Evolutionary conservation across 2,113 vertebrate species (phyloP), one percentile per base, ranked within the genome.

Genomic region (Passer domesticus): DNA sequence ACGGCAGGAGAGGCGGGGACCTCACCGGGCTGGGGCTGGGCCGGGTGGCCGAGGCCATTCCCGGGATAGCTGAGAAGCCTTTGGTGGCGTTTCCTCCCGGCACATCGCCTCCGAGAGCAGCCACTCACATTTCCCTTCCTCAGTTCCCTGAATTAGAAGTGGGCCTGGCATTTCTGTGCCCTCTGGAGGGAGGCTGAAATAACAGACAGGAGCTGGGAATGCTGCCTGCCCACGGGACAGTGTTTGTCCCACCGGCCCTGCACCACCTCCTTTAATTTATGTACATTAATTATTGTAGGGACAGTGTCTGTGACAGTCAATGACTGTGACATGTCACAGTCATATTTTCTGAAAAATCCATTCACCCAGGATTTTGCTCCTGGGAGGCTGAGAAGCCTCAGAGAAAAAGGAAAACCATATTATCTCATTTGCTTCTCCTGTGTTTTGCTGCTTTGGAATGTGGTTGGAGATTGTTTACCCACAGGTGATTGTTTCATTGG

Each of bases 41-140:
- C 76, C 23, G 72, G 31, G 43, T 23, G 66, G 53, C 93, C 5
- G 2, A 31, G 64, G 68, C 64, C 46, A 53, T 62, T 44, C 73
- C 83, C 0, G 7, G 86, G 49, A 94, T 60, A 87, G 68, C 79
- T 77, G 80, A 92, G 93, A 78, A 78, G 35, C 72, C 60, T 88
- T 19, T 31, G 44, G 59, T 44, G 63, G 56, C 3, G 1, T 70
- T 94, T 95, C 93, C 94, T 93, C 52, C 78, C 3, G 0, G 53
- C 72, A 17, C 25, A 68, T 94, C 5, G 1, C 58, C 90, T 64
- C 92, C 4, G 0, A 72, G 56, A 78, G 4, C 4, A 85, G 87
- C 77, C 91, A 66, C 91, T 94, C 94, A 25, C 91, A 73, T 87
- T 91, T 91, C 95, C 69, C 91, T 94, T 90, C 93, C 94, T 94